Evolutionary conservation across 2,797 vertebrate genomes (phyloP), one percentile per base, ranked within the genome.

Genomic region (Psittacula derbiana): DNA sequence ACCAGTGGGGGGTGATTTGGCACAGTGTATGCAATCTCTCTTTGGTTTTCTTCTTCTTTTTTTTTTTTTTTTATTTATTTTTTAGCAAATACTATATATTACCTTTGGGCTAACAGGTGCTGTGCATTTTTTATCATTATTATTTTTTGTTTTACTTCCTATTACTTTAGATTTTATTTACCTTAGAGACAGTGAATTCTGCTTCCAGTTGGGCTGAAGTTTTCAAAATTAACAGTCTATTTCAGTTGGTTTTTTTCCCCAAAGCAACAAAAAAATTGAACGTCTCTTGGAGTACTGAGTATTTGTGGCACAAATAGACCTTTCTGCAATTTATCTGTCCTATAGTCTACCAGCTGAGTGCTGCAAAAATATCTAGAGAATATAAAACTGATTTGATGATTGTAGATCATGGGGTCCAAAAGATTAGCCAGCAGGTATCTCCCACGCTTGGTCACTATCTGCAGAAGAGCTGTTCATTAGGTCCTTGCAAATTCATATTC

Each of bases 401-500:
- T 89, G 66, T 46, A 69, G 57, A 70, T 83, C 12, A 23, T 88
- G 75, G 79, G 43, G 36, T 60, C 49, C 47, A 62, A 90, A 93
- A 46, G 12, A 36, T 83, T 87, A 76, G 28, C 49, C 6, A 12
- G 65, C 72, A 73, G 47, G 24, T 69, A 65, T 49, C 80, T 96
- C 78, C 66, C 50, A 16, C 31, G 10, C n/a, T 88, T 75, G 72
- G 50, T 86, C 41, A 41, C 78, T 76, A 64, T 60, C 57, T 91
- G 66, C 33, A 92, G 60, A 91, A 91, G 55, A 80, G 40, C 61
- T 95, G 18, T 60, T 89, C 27, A 6, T 58, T 85, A 70, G 21
- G 23, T 78, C 82, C 92, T 90, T 86, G 55, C n/a, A 92, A 93
- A 92, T 92, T 76, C 52, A n/a, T 80, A 62, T 71, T 80, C 47